phyloP scores from a whole-genome alignment of 2,113 vertebrate species.

The Cnemophilus loriae region DNA sequence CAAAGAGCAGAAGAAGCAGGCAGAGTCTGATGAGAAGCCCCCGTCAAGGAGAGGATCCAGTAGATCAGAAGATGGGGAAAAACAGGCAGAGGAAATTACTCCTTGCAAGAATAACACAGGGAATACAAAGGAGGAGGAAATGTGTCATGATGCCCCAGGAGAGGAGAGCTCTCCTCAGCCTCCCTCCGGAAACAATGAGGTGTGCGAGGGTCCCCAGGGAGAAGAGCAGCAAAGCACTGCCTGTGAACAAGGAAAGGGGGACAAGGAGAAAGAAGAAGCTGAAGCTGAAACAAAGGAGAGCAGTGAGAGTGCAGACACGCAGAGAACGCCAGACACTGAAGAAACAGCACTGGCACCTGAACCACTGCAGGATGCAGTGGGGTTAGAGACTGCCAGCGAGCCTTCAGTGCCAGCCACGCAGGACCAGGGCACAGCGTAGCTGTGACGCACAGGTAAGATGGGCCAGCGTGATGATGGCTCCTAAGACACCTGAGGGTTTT shows the following conservation, averaged over 20 bases:
- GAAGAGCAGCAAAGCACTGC: neutral
- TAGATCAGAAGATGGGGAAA: conserved; percentile 25
- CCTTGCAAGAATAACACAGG: neutral
- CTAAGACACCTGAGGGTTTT: neutral
- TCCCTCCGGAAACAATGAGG: neutral
- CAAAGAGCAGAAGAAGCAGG: neutral
- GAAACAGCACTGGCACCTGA: neutral
- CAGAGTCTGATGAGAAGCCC: neutral
- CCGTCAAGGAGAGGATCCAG: neutral
- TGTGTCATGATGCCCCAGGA: neutral
- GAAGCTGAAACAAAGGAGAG: neutral
- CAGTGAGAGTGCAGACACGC: neutral
- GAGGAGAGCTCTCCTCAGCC: neutral
- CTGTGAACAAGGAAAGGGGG: neutral
- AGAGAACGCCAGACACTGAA: neutral
- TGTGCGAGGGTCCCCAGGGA: neutral
- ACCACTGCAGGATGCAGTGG: neutral
- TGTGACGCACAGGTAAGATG: conserved; percentile 29
- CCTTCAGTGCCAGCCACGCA: neutral
- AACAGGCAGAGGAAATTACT: neutral
- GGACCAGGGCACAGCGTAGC: neutral
- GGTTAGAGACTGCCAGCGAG: neutral
- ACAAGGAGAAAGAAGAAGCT: neutral
- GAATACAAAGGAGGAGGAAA: neutral
- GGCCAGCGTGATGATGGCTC: neutral